phyloP scores from a whole-genome alignment of 2,888 invertebrate species.

The Polymixis flavicincta region DNA sequence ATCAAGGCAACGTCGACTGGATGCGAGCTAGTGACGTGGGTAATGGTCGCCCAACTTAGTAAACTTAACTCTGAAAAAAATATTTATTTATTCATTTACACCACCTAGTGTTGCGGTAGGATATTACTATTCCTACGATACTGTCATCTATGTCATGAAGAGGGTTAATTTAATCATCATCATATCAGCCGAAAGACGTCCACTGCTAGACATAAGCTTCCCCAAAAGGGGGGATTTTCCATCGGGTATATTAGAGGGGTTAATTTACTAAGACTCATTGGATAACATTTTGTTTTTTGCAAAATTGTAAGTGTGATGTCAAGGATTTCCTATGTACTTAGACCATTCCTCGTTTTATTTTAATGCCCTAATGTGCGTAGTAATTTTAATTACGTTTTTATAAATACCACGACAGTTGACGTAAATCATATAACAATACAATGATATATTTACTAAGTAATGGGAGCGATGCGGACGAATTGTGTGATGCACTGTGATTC shows the following conservation, averaged over 20 bases:
- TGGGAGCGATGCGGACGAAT: too few species aligned
- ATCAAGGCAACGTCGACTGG: background rate
- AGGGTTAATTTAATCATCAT: too few species aligned
- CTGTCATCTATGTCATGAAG: background rate
- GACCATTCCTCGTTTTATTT: conserved; percentile 10
- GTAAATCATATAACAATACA: conserved; percentile 46
- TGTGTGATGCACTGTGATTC: too few species aligned
- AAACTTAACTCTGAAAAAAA: background rate
- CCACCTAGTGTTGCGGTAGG: background rate
- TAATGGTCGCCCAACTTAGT: background rate
- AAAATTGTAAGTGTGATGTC: background rate
- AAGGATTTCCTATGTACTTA: conserved; percentile 3
- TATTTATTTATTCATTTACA: too few species aligned
- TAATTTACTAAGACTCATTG: background rate
- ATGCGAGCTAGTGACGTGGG: background rate
- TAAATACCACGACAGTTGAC: conserved; percentile 46
- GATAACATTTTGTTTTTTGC: background rate
- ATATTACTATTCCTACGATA: background rate
- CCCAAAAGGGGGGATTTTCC: too few species aligned
- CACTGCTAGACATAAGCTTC: too few species aligned
- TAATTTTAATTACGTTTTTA: conserved; percentile 43
- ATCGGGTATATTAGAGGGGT: too few species aligned
- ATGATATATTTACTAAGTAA: conserved; percentile 24
- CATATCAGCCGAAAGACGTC: too few species aligned
- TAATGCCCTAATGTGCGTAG: conserved; percentile 8